Base-by-base conservation (phyloP, 2,113 vertebrate genomes). In the Tyto alba region DNA sequence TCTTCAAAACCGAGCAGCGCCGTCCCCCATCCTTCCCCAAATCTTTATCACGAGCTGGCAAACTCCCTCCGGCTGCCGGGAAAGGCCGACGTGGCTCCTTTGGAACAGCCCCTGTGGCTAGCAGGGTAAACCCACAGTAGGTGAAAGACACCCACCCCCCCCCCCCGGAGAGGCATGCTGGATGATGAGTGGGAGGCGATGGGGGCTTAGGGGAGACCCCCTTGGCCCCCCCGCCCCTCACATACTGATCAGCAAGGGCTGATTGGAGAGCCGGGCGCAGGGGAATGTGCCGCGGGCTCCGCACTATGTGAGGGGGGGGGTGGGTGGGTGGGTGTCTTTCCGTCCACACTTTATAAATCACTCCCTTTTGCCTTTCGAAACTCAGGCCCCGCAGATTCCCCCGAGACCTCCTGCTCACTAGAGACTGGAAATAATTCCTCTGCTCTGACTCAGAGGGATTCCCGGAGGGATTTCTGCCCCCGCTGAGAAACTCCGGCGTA, bases 11-110 rank as follows among this genome's bases (percentile, higher is more conserved):
- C 4, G 1, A 36, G 90, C 81, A 20, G 59, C 4, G 11, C n/a
- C 11, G 2, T 10, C 78, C 2, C 30, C 6, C 38, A 2, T 2
- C 76, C 12, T 1, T 34, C 74, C 75, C 86, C 16, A n/a, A 19
- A 23, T 1, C 52, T 3, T 2, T 0, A 16, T 0, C 34, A 5
- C 32, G 15, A 80, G n/a, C n/a, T 2, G 1, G 30, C 40, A 45
- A 29, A 2, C 5, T 36, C 22, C 17, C 4, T 29, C 57, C n/a
- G 2, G 53, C 43, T 7, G 32, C 77, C 0, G 7, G 88, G 56
- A 74, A 52, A 57, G 62, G 80, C 60, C 4, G 79, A 50, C 5
- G 16, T 20, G 32, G 84, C 59, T 78, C 60, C 74, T 40, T 6
- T 6, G 74, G 73, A 68, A n/a, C 0, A 62, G 47, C 82, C 30